phyloP scores from a whole-genome alignment of 2,797 vertebrate species.

The Coregonus suidteri region DNA sequence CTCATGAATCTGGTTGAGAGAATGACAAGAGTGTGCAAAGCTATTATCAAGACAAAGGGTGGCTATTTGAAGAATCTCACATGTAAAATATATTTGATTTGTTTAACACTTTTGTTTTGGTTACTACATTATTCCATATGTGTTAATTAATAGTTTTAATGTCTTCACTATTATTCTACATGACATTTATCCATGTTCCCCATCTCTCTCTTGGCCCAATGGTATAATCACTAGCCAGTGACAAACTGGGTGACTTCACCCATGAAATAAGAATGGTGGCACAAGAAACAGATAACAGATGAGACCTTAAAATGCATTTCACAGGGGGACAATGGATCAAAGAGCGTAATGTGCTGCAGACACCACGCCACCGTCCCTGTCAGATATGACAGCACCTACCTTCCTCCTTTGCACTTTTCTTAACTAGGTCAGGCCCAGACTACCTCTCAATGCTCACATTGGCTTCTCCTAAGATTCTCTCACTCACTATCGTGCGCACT shows the following conservation, averaged over 20 bases:
- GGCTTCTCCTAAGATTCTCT: background rate
- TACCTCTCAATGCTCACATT: background rate
- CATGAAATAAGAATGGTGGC: slow-evolving; percentile 20
- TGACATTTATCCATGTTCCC: background rate
- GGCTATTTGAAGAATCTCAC: too few relatives aligned
- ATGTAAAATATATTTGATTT: too few relatives aligned
- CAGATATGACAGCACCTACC: slow-evolving; percentile 1
- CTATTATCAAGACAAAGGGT: too few relatives aligned
- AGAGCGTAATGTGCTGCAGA: slow-evolving; percentile 23
- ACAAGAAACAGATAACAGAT: slow-evolving; percentile 8
- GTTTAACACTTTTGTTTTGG: too few relatives aligned
- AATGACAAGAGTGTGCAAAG: too few relatives aligned
- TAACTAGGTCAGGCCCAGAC: slow-evolving; percentile 26
- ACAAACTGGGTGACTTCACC: slow-evolving; percentile 14
- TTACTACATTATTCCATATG: too few relatives aligned
- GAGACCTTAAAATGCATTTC: slow-evolving; percentile 16
- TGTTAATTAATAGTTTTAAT: too few relatives aligned
- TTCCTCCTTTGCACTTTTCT: background rate
- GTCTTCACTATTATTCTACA: too few relatives aligned
- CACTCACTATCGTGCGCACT: background rate
- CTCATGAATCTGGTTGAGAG: too few relatives aligned
- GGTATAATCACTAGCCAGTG: background rate
- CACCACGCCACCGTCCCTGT: slow-evolving; percentile 1
- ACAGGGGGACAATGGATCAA: slow-evolving; percentile 28
- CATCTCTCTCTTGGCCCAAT: background rate